Evolutionary conservation across 92 coral and sea anemone genomes (phyloP).

Genomic region (Meandrina meandrites): DNA sequence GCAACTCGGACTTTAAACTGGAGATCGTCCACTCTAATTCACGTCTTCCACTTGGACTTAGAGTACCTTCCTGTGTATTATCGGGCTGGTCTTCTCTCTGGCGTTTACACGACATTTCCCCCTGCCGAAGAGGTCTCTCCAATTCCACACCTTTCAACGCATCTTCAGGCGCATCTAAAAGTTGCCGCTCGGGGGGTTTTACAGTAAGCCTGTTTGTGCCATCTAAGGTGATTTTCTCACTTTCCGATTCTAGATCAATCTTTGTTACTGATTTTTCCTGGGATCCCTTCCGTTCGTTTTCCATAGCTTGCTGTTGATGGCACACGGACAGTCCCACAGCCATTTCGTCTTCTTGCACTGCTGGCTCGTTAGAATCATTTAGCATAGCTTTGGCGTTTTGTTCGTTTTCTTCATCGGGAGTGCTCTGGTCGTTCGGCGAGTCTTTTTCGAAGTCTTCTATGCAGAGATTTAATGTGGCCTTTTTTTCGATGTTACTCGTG

Average conservation of each 20-base stretch:
- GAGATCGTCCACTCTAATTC: slow-evolving; percentile 42
- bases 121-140: neutral
- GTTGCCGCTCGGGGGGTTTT: neutral
- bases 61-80: neutral
- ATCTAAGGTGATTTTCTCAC: neutral
- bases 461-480: slow-evolving; percentile 9
- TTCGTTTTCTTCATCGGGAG: slow-evolving; percentile 31
- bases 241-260: neutral
- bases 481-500: neutral
- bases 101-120: neutral
- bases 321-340: neutral
- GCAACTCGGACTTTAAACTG: slow-evolving; percentile 28
- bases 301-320: no score
- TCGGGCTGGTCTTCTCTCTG: neutral
- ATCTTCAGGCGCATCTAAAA: neutral
- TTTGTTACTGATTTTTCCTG: neutral
- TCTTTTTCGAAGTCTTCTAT: slow-evolving; percentile 36
- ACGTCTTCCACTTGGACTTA: slow-evolving; percentile 9
- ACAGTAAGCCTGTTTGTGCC: neutral
- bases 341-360: neutral
- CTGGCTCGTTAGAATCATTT: neutral
- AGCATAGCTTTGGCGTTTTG: neutral
- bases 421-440: slow-evolving; percentile 39
- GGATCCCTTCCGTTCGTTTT: neutral
- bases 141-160: neutral